A percentile compares a stretch with the other conserved stretches of the same genome.
Conservation (phyloP, 2,797 vertebrate genomes). For the Alectoris magna region DNA sequence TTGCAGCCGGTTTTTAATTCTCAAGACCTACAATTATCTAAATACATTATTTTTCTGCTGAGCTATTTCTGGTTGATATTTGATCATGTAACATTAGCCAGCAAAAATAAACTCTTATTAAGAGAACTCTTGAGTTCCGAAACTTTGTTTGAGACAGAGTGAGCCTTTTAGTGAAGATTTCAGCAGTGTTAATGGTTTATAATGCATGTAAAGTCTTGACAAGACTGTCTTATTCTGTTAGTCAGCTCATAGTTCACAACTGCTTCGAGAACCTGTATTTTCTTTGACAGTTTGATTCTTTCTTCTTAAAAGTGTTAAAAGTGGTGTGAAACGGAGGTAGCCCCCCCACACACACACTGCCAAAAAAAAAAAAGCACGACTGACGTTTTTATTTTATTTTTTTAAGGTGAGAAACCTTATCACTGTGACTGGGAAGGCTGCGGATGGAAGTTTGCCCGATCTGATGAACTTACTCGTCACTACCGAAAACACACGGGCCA, state of each 20-base stretch:
- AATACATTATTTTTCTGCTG: neutral
- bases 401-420: conserved; percentile 94
- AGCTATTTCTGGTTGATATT: conserved; percentile 9
- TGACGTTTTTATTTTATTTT: neutral
- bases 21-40: conserved; percentile 4
- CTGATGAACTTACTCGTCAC: conserved; percentile 96
- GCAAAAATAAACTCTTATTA: neutral
- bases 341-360: no score
- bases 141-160: neutral
- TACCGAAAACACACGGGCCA: conserved; percentile 97
- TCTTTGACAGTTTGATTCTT: neutral
- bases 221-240: neutral
- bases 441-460: conserved; percentile 97
- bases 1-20: conserved; percentile 1
- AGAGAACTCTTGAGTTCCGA: neutral
- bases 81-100: neutral
- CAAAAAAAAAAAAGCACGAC: neutral
- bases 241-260: neutral
- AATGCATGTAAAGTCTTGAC: neutral
- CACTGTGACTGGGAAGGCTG: conserved; percentile 97
- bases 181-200: fast-evolving
- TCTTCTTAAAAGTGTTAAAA: neutral
- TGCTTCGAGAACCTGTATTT: neutral
- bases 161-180: neutral
- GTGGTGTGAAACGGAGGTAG: neutral